phyloP scores from a whole-genome alignment of 92 coral and sea anemone species.

The Heliopora coerulea region DNA sequence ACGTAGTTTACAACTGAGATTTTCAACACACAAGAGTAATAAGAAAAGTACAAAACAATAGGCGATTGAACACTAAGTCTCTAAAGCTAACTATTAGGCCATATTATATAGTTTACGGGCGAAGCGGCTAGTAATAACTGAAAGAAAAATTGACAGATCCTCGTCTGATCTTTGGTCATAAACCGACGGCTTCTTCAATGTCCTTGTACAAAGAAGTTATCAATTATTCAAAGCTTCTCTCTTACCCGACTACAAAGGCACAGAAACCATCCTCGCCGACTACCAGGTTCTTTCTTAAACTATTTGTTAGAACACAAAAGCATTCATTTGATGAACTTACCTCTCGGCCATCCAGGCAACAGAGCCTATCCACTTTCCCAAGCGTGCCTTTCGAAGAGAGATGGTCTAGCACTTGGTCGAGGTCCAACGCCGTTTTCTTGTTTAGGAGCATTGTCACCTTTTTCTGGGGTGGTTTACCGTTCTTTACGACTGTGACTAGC shows the following conservation, averaged over 20 bases:
- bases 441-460: conserved; percentile 99
- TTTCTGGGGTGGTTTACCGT: conserved; percentile 97
- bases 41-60: no score
- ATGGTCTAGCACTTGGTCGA: conserved; percentile 93
- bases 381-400: conserved; percentile 92
- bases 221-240: conserved; percentile 1
- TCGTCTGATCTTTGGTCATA: neutral
- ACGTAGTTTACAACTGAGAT: no score
- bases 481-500: conserved; percentile 89
- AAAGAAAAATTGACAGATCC: no score
- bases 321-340: conserved; percentile 48
- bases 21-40: no score
- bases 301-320: conserved; percentile 4
- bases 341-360: conserved; percentile 75
- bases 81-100: no score
- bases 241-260: conserved; percentile 10
- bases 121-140: no score
- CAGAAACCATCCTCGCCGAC: neutral
- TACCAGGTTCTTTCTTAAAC: neutral
- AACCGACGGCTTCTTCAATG: neutral
- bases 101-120: no score
- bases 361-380: conserved; percentile 95
- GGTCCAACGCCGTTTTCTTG: conserved; percentile 80
- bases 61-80: no score
- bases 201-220: conserved; percentile 2